Evolutionary conservation across 2,888 invertebrate species (phyloP), one percentile per base, ranked within the genome.

Genomic region (Galerucella calmariensis): DNA sequence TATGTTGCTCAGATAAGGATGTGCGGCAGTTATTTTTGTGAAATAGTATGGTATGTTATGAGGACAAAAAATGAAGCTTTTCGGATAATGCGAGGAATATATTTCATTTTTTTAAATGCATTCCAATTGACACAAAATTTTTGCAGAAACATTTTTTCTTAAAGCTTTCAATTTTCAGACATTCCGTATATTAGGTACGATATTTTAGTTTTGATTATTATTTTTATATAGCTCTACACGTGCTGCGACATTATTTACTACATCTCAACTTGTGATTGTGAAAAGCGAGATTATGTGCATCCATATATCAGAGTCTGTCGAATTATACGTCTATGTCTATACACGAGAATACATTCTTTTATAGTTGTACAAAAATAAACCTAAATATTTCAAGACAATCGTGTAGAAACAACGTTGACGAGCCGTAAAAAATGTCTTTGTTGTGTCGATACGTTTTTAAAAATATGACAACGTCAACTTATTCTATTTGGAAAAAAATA

Each of bases 371-470:
- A n/a, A 58, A 58, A 58, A 58, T 20, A 58, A 58, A 58, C 58
- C 10, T 10, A 58, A 59, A 59, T 59, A 24, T 59, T 59, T 59
- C 12, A 59, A 53, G 0, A 53, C 11, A 58, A 41, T 41, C 27
- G 61, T 14, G 27, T 61, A 14, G 35, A 61, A 61, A 20, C 14
- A 12, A 61, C 27, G 10, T 35, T 61, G 61, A 61, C 61, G 27
- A 61, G 61, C 27, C n/a, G 14, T 61, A 35, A 61, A 61, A 27
- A 61, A 61, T 61, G 27, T 24, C 14, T 61, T 61, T 61, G 35
- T 41, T 41, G 10, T 27, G 27, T 14, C 35, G 11, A 27, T 35
- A 35, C 27, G 1, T 61, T 61, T 61, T 35, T 35, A 9, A 61
- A 61, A 35, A 27, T 35, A 14, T 27, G 61, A 61, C 61, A 61